A percentile compares a stretch with the other conserved stretches of the same genome.
Conservation (phyloP, 2,888 invertebrate species). For the Spilosoma lubricipeda region DNA sequence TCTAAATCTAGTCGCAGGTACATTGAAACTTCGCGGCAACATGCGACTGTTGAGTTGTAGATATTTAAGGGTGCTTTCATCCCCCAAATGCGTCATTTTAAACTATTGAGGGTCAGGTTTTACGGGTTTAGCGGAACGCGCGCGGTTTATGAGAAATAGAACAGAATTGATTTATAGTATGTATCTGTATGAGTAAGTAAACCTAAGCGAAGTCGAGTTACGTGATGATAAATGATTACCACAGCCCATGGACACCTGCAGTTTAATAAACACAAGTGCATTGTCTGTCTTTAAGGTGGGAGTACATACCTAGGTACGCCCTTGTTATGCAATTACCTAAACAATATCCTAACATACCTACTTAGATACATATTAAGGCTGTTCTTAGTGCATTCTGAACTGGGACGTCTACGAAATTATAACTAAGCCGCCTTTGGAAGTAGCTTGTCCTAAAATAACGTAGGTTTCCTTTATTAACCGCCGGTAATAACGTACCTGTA, state of each 20-base stretch:
- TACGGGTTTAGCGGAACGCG: neutral
- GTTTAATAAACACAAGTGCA: neutral
- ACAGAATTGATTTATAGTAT: neutral
- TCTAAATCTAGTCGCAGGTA: no score
- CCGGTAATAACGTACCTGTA: no score
- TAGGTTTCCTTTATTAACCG: no score
- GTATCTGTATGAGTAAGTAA: neutral
- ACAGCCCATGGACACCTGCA: neutral
- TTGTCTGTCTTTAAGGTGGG: neutral
- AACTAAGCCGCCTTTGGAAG: no score
- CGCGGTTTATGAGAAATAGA: neutral
- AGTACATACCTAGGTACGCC: neutral
- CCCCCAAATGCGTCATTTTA: no score
- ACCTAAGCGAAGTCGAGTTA: neutral
- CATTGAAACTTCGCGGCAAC: no score
- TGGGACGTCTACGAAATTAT: no score
- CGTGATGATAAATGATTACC: neutral
- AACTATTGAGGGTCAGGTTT: no score
- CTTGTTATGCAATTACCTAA: neutral
- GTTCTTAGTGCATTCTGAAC: no score
- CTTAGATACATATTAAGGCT: neutral
- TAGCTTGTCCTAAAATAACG: no score
- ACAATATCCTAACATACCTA: neutral
- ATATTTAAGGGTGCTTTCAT: no score
- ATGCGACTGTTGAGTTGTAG: no score